Evolutionary conservation across 2,888 invertebrate species (phyloP).

Genomic region (Drosophila neonasuta): DNA sequence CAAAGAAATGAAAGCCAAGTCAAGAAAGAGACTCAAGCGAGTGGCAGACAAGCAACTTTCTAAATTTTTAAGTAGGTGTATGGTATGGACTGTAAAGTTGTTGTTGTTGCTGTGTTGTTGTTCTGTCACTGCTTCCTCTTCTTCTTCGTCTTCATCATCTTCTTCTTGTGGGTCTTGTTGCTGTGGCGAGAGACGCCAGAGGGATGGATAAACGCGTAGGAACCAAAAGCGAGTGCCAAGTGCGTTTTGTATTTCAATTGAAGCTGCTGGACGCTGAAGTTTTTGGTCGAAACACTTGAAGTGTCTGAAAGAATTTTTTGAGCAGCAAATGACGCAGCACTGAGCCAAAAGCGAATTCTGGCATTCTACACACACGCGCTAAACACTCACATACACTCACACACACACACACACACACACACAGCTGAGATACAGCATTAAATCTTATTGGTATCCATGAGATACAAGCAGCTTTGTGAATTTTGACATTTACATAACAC

Average conservation of each 20-base stretch:
- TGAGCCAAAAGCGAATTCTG: constrained; percentile 62
- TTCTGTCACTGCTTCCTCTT: constrained; percentile 13
- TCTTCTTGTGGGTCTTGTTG: constrained; percentile 16
- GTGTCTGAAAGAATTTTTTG: constrained; percentile 60
- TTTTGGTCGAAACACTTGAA: constrained; percentile 53
- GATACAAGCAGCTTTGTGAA: constrained; percentile 47
- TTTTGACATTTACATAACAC: constrained; percentile 70
- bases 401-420: constrained; percentile 11
- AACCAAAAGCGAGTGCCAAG: constrained; percentile 33
- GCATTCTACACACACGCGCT: constrained; percentile 42
- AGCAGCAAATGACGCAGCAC: constrained; percentile 70
- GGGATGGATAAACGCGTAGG: constrained; percentile 51
- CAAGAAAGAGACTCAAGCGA: constrained; percentile 51
- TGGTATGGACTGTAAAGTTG: constrained; percentile 43
- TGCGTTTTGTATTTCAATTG: constrained; percentile 70
- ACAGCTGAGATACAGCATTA: constrained; percentile 21
- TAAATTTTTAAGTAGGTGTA: constrained; percentile 79
- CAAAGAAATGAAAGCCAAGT: constrained; percentile 60
- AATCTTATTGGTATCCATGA: constrained; percentile 61
- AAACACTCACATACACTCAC: constrained; percentile 28
- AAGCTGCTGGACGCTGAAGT: constrained; percentile 24
- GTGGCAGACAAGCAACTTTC: constrained; percentile 74
- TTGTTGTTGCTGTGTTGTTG: constrained; percentile 12
- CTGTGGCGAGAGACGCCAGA: constrained; percentile 42
- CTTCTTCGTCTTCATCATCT: constrained; percentile 16